Conservation (phyloP, 2,888 invertebrate species). For the Meandrusa payeni region DNA sequence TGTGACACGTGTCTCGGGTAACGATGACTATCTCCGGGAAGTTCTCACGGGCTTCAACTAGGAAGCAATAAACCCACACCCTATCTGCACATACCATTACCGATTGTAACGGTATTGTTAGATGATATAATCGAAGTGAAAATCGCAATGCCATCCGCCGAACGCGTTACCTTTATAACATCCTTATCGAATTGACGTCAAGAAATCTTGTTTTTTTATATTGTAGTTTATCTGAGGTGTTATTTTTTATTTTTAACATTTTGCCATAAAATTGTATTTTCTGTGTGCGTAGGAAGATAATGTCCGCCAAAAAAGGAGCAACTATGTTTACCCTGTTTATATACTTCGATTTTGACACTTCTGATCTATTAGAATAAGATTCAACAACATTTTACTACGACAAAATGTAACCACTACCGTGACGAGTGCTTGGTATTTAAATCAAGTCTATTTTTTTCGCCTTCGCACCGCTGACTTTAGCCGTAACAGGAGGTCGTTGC, state of each 20-base stretch:
- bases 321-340: too few species aligned
- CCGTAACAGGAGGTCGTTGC: constrained; percentile 47
- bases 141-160: constrained; percentile 38
- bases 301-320: too few species aligned
- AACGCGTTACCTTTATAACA: constrained; percentile 58
- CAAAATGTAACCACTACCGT: too few species aligned
- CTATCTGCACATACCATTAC: constrained; percentile 76
- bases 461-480: constrained; percentile 33
- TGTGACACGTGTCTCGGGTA: constrained; percentile 61
- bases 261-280: too few species aligned
- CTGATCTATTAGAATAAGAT: too few species aligned
- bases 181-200: constrained; percentile 58
- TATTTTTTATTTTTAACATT: too few species aligned
- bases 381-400: too few species aligned
- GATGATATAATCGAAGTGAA: constrained; percentile 65
- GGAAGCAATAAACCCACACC: constrained; percentile 78
- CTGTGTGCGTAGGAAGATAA: too few species aligned
- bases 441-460: constrained; percentile 28
- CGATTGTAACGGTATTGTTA: constrained; percentile 69
- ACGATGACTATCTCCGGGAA: constrained; percentile 73
- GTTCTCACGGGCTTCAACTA: constrained; percentile 66
- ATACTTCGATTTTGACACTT: too few species aligned
- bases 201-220: constrained; percentile 1
- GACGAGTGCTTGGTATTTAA: background rate
- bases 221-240: too few species aligned